Evolutionary conservation across 2,888 invertebrate genomes (phyloP).

Genomic region (Strigamia transsilvanica): DNA sequence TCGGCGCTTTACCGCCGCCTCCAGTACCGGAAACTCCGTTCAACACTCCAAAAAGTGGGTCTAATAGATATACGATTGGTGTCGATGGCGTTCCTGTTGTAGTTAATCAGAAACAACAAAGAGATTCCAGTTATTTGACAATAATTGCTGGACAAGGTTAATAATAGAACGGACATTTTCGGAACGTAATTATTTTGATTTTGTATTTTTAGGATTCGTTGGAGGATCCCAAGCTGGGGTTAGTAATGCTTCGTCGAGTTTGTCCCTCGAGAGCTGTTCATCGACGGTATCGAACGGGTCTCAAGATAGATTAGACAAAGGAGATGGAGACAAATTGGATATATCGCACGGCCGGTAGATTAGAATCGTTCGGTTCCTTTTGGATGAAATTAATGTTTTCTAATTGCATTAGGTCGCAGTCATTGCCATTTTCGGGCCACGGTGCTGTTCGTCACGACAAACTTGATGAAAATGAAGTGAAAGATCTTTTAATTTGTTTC

Average conservation of each 20-base stretch:
- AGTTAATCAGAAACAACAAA: constrained; percentile 60
- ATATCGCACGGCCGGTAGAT: background rate
- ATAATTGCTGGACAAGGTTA: constrained; percentile 76
- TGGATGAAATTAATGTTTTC: background rate
- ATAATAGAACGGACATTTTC: background rate
- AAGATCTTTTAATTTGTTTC: constrained; percentile 84
- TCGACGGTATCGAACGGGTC: constrained; percentile 56
- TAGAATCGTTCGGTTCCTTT: background rate
- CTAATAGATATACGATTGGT: constrained; percentile 70
- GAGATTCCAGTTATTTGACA: constrained; percentile 78
- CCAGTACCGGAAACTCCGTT: constrained; percentile 69
- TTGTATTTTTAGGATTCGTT: background rate
- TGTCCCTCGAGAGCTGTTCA: constrained; percentile 56
- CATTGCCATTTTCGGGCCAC: constrained; percentile 58
- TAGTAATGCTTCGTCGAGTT: constrained; percentile 51
- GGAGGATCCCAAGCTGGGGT: constrained; percentile 2
- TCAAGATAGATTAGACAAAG: constrained; percentile 48
- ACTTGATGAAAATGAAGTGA: constrained; percentile 79
- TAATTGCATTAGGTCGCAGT: constrained; percentile 57
- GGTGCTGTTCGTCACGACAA: constrained; percentile 72
- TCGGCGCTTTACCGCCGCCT: constrained; percentile 62
- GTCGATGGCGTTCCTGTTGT: constrained; percentile 50
- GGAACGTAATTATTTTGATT: background rate
- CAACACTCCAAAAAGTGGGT: constrained; percentile 75
- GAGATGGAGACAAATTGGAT: constrained; percentile 21